phyloP scores from a whole-genome alignment of 2,888 invertebrate species.

The Cyclophora albipunctata region DNA sequence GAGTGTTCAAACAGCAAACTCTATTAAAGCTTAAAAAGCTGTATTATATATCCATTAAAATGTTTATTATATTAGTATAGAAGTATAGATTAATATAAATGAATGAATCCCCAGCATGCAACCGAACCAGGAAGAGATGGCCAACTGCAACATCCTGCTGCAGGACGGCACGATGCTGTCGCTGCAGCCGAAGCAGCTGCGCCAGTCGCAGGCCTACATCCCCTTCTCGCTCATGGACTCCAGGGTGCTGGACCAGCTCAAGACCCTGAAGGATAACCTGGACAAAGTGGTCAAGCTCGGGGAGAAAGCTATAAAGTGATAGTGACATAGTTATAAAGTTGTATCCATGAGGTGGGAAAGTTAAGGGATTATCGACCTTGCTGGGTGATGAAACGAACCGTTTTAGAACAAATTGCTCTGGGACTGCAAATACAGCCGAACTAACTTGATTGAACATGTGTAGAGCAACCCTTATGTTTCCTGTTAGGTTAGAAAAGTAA shows the following conservation, averaged over 20 bases:
- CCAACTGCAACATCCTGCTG: conserved; percentile 81
- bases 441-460: too few relatives aligned
- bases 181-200: conserved; percentile 72
- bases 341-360: background rate
- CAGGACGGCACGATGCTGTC: conserved; percentile 78
- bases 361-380: too few relatives aligned
- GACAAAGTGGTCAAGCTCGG: conserved; percentile 54
- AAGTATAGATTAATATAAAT: background rate
- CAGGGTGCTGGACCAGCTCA: conserved; percentile 60
- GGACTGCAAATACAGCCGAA: too few relatives aligned
- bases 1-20: too few relatives aligned
- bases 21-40: too few relatives aligned
- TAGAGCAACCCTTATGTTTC: too few relatives aligned
- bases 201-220: conserved; percentile 58
- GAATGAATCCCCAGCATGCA: conserved; percentile 41
- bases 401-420: too few relatives aligned
- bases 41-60: too few relatives aligned
- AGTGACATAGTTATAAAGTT: background rate
- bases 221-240: conserved; percentile 61
- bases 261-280: conserved; percentile 69
- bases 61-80: background rate
- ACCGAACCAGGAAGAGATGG: conserved; percentile 57
- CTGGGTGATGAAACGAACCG: too few relatives aligned
- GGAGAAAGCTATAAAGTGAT: conserved; percentile 39
- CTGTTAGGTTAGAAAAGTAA: too few relatives aligned